These are phyloP conservation scores for Pholis gunnellus DNA, from an alignment of 2,113 vertebrate genomes.

Conservation along the genomic window DNA sequence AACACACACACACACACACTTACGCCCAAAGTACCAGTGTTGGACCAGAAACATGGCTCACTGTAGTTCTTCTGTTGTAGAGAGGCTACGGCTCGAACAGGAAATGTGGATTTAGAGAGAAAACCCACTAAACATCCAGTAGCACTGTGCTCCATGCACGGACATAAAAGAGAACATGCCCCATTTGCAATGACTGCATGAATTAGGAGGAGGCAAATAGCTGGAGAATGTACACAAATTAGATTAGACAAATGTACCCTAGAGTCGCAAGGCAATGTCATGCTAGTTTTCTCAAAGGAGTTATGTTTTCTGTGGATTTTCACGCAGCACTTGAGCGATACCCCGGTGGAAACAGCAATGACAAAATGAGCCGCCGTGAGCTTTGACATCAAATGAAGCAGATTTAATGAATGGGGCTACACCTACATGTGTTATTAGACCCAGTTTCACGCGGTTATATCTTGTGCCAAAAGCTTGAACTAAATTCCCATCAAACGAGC, in stretches of 20 bases:
- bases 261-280: slow-evolving; percentile 24
- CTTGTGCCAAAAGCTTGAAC: slow-evolving; percentile 22
- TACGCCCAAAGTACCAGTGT: not conserved
- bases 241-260: slow-evolving; percentile 35
- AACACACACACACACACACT: not conserved
- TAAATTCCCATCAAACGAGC: slow-evolving; percentile 11
- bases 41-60: not conserved
- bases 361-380: slow-evolving; percentile 30
- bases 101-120: slow-evolving; percentile 38
- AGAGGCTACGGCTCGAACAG: slow-evolving; percentile 12
- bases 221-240: slow-evolving; percentile 45
- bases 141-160: slow-evolving; percentile 20
- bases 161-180: slow-evolving; percentile 29
- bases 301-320: slow-evolving; percentile 26
- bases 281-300: slow-evolving; percentile 31
- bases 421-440: slow-evolving; percentile 30
- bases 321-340: not conserved
- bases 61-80: not conserved
- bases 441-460: not conserved
- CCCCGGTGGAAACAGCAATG: slow-evolving; percentile 16
- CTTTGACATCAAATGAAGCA: slow-evolving; percentile 21
- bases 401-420: slow-evolving; percentile 37
- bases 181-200: slow-evolving; percentile 34
- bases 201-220: slow-evolving; percentile 41
- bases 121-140: slow-evolving; percentile 37